A percentile compares a stretch with the other conserved stretches of the same genome.
Conservation (phyloP, 1,140 invertebrate genomes). For the Arion vulgaris region DNA sequence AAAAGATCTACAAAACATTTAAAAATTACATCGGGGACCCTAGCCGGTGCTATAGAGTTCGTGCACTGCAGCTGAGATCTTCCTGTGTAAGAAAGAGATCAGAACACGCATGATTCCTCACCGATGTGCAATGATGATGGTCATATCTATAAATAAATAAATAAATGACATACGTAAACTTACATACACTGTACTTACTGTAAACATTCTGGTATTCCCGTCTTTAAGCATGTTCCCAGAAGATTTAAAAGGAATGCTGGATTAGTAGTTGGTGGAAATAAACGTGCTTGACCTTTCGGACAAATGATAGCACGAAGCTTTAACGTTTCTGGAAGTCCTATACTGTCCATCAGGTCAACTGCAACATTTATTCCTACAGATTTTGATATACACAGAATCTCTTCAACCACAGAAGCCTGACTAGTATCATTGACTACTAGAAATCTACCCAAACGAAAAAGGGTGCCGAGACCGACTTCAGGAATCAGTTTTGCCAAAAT, state of each 20-base stretch:
- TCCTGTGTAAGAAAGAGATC: too few relatives aligned
- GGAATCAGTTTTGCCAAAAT: not conserved
- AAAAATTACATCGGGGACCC: too few relatives aligned
- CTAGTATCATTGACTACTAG: not conserved
- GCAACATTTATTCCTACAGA: not conserved
- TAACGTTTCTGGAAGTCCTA: not conserved
- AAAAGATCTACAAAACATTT: too few relatives aligned
- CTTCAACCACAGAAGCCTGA: not conserved
- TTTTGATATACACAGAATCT: not conserved
- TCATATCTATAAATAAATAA: too few relatives aligned
- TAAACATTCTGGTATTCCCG: not conserved
- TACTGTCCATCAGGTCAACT: not conserved
- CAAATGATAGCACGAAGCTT: not conserved
- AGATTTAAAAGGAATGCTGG: not conserved
- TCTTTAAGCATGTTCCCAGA: not conserved
- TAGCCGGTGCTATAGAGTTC: too few relatives aligned
- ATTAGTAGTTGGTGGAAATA: not conserved
- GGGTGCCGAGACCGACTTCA: not conserved
- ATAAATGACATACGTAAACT: not conserved
- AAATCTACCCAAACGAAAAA: not conserved
- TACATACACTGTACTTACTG: not conserved
- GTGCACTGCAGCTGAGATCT: too few relatives aligned
- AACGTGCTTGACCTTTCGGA: not conserved
- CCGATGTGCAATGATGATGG: too few relatives aligned
- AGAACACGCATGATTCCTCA: too few relatives aligned